Evolutionary conservation across 2,797 vertebrate species (phyloP).

Genomic region (Psittacula echo): DNA sequence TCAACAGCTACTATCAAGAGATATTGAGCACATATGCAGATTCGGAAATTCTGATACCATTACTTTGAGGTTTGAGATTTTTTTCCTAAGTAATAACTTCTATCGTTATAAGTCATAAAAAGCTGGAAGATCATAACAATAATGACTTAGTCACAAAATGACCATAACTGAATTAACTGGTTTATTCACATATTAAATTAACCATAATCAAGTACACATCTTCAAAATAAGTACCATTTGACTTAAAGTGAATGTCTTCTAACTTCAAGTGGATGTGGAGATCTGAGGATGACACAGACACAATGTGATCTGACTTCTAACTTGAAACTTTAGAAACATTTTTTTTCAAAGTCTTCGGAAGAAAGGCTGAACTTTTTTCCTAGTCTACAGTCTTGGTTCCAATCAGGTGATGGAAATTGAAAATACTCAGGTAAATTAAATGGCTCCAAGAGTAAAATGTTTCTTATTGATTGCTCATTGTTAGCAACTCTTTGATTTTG

Average conservation of each 20-base stretch:
- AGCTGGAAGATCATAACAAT: background rate
- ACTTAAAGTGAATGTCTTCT: background rate
- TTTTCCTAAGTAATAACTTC: background rate
- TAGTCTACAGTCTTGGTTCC: background rate
- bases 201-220: background rate
- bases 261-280: background rate
- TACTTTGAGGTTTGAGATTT: background rate
- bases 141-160: background rate
- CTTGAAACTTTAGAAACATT: background rate
- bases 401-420: background rate
- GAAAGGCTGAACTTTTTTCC: background rate
- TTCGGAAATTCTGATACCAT: background rate
- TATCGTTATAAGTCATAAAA: background rate
- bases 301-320: background rate
- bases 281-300: background rate
- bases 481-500: background rate
- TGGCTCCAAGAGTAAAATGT: background rate
- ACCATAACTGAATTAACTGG: background rate
- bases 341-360: background rate
- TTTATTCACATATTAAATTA: background rate
- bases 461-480: constrained; percentile 3
- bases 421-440: background rate
- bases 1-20: background rate
- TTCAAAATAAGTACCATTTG: background rate
- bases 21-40: background rate